phyloP scores from a whole-genome alignment of 1,140 invertebrate genomes.

The Papilio glaucus region DNA sequence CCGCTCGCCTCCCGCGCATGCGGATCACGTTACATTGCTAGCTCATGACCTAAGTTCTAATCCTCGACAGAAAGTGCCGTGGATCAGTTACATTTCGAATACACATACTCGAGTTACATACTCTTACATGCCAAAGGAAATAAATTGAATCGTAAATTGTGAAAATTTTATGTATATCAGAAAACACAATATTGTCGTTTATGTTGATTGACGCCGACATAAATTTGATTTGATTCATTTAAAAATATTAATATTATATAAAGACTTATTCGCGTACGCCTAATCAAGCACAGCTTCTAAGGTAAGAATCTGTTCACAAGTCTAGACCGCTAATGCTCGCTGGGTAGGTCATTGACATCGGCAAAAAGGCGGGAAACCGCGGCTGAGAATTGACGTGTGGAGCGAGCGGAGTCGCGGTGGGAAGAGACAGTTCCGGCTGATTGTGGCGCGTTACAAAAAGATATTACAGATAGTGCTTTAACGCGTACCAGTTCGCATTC shows the following conservation, averaged over 20 bases:
- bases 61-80: constrained; percentile 10
- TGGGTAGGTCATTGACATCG: constrained; percentile 16
- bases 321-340: constrained; percentile 20
- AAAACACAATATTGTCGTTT: no score
- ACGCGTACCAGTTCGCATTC: constrained; percentile 12
- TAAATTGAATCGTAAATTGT: no score
- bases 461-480: not conserved
- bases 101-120: not conserved
- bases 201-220: no score
- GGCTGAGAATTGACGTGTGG: constrained; percentile 18
- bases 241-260: no score
- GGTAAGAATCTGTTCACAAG: constrained; percentile 4
- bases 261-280: not conserved
- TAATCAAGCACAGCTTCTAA: not conserved
- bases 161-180: no score
- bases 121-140: not conserved
- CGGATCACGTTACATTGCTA: not conserved
- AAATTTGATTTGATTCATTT: no score
- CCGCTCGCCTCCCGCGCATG: no score
- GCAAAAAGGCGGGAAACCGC: constrained; percentile 32
- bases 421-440: constrained; percentile 33
- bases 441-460: constrained; percentile 9
- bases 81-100: constrained; percentile 21
- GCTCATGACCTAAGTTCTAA: constrained; percentile 17
- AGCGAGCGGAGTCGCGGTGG: not conserved